These are phyloP conservation scores for Rhinella marina DNA, from an alignment of 2,797 vertebrate species.

Conservation along the genomic window DNA sequence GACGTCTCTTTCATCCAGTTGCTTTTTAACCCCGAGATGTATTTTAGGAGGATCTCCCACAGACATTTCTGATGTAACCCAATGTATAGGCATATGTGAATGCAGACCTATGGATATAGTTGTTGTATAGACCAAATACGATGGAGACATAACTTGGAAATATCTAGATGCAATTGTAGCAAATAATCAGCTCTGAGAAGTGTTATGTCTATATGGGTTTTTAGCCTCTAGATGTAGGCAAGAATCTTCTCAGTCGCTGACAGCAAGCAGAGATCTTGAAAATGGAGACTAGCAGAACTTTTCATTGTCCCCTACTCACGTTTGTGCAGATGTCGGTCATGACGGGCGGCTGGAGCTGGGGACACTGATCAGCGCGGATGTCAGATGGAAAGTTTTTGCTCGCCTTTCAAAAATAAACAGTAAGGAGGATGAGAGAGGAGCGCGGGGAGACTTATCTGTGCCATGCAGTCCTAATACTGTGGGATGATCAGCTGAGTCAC, in stretches of 20 bases:
- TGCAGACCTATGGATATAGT: no score
- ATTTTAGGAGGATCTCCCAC: no score
- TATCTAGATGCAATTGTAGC: no score
- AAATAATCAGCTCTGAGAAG: no score
- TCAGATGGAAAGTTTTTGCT: neutral
- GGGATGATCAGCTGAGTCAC: slow-evolving; percentile 69
- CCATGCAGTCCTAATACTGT: slow-evolving; percentile 63
- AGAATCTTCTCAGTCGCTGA: neutral
- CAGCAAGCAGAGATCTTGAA: neutral
- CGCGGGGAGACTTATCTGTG: slow-evolving; percentile 65
- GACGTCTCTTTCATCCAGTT: no score
- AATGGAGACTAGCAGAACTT: neutral
- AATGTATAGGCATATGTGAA: no score
- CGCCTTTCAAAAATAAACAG: slow-evolving; percentile 63
- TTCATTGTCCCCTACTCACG: slow-evolving; percentile 63
- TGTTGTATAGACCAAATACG: no score
- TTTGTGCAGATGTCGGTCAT: slow-evolving; percentile 68
- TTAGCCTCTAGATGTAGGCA: neutral
- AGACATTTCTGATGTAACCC: no score
- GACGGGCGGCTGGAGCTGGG: neutral
- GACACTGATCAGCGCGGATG: neutral
- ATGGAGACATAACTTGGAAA: no score
- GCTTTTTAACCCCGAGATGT: no score
- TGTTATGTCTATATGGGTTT: no score
- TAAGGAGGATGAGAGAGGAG: slow-evolving; percentile 63